A percentile compares a stretch with the other conserved stretches of the same genome.
Evolutionary conservation across 2,113 vertebrate genomes (phyloP).

Genomic region (Microcebus tavaratra): DNA sequence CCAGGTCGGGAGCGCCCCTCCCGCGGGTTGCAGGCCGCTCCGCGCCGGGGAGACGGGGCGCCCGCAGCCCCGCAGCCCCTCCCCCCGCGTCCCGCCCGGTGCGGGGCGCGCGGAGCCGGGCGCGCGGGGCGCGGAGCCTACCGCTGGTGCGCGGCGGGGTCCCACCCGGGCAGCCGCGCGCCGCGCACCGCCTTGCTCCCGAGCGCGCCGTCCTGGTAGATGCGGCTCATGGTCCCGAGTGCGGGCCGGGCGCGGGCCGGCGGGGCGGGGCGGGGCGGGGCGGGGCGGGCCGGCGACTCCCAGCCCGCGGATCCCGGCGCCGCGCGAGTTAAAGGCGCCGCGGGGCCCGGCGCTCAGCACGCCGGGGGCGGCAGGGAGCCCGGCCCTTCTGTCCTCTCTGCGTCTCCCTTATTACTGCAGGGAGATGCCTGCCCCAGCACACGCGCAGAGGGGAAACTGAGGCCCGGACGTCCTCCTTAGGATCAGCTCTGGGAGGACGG

Average conservation of each 20-base stretch:
- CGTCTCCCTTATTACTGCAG: neutral
- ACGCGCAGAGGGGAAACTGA: neutral
- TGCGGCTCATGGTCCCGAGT: conserved; percentile 86
- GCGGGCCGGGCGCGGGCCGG: no score
- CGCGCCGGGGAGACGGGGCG: neutral
- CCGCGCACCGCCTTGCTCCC: conserved; percentile 88
- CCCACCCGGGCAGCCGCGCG: conserved; percentile 83
- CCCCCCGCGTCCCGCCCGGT: neutral
- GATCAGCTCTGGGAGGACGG: neutral
- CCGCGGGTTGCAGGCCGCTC: no score
- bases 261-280: no score
- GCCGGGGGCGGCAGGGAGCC: no score
- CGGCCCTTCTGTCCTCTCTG: neutral
- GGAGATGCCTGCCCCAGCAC: neutral
- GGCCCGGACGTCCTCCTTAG: neutral
- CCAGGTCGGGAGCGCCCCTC: neutral
- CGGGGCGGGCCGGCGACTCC: fast-evolving
- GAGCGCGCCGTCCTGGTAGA: conserved; percentile 87
- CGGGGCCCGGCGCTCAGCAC: no score
- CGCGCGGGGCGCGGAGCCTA: conserved; percentile 77
- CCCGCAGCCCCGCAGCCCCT: no score
- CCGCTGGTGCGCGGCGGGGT: conserved; percentile 85
- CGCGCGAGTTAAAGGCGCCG: conserved; percentile 59
- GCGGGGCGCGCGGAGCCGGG: no score
- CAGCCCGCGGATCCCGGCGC: neutral